Conservation (phyloP, 1,140 invertebrate genomes). For the Sycobia sp. region DNA sequence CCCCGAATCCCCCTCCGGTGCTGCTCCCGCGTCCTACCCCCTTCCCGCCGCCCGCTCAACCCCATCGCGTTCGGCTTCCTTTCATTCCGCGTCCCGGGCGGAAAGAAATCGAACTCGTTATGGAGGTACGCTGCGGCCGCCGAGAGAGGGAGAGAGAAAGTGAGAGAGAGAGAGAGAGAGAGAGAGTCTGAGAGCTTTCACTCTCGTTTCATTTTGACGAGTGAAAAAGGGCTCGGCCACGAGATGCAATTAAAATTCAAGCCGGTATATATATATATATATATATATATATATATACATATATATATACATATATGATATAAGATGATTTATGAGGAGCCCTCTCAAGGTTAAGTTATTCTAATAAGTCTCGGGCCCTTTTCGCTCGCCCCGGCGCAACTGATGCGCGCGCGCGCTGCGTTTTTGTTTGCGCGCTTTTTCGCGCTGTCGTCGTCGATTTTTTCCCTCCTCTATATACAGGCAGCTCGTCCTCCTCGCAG, state of each 20-base stretch:
- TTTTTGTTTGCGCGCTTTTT: constrained; percentile 17
- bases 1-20: background rate
- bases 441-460: no score
- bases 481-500: background rate
- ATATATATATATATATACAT: no score
- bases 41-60: background rate
- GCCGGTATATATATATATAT: no score
- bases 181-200: constrained; percentile 26
- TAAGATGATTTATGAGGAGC: constrained; percentile 36
- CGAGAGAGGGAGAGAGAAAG: no score
- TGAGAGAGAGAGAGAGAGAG: no score
- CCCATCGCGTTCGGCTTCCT: background rate
- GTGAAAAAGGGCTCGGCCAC: constrained; percentile 23
- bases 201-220: constrained; percentile 29
- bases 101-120: constrained; percentile 36
- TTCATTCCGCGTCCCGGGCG: constrained; percentile 22
- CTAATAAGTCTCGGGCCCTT: constrained; percentile 19
- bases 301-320: no score
- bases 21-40: background rate
- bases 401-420: background rate
- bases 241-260: constrained; percentile 35
- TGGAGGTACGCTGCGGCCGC: background rate
- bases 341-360: constrained; percentile 31
- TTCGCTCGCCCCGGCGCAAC: background rate
- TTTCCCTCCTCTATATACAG: no score